These are phyloP conservation scores for Aphrocallistes beatrix DNA, from an alignment of 37 sponge, comb jelly and placozoan species.

Conservation along the genomic window DNA sequence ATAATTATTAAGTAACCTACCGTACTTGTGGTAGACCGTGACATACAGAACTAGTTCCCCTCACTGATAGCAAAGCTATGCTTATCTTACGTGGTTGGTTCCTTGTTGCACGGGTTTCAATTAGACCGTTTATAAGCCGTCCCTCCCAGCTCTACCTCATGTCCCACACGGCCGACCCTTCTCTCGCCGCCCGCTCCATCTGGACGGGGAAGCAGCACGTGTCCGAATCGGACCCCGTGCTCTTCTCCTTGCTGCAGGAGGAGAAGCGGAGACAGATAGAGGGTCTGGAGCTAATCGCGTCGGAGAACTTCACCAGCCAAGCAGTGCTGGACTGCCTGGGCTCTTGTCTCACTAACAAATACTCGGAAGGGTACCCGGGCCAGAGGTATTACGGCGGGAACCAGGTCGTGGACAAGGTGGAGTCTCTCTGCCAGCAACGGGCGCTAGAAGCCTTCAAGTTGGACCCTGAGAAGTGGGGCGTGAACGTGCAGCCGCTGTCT, in stretches of 20 bases:
- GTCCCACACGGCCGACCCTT: not conserved
- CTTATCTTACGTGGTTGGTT: no score
- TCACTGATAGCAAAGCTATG: no score
- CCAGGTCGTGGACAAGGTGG: conserved; percentile 80
- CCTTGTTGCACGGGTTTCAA: no score
- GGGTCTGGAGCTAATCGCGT: conserved; percentile 86
- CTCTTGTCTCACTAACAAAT: conserved; percentile 90
- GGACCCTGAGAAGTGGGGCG: conserved; percentile 80
- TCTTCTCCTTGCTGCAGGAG: conserved; percentile 45
- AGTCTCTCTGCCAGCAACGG: conserved; percentile 67
- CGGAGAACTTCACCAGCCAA: conserved; percentile 91
- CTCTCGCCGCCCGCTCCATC: not conserved
- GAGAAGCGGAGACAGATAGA: conserved; percentile 73
- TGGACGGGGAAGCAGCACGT: conserved; percentile 66
- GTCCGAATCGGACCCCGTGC: conserved; percentile 64
- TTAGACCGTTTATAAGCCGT: no score
- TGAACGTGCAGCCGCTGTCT: conserved; percentile 94
- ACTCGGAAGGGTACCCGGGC: conserved; percentile 94
- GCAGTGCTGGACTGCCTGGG: conserved; percentile 77
- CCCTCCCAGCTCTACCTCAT: no score
- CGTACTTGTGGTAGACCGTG: no score
- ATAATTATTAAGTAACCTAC: no score
- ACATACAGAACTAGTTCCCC: no score
- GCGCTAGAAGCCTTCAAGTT: conserved; percentile 67
- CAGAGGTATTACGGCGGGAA: conserved; percentile 90